phyloP scores from a whole-genome alignment of 2,797 vertebrate genomes.

The Selene dorsalis region DNA sequence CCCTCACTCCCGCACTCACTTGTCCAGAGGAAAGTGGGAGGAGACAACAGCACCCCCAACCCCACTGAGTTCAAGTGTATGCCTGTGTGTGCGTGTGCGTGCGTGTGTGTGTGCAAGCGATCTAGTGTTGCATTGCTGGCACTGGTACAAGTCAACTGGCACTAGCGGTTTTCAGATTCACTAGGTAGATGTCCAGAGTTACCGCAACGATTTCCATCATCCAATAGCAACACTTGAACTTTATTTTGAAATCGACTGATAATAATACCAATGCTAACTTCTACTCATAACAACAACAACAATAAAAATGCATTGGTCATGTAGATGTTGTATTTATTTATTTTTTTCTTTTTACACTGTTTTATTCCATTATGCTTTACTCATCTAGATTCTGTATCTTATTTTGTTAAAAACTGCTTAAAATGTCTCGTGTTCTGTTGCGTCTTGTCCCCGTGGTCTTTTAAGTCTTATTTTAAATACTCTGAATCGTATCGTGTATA shows the following conservation, averaged over 20 bases:
- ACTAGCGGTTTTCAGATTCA: background rate
- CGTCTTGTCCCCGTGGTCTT: background rate
- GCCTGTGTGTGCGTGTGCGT: too few species aligned
- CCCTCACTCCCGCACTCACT: background rate
- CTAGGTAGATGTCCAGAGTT: background rate
- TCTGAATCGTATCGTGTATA: too few species aligned
- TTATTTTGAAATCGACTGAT: background rate
- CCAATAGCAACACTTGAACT: background rate
- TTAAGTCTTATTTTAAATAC: background rate
- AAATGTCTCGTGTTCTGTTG: background rate
- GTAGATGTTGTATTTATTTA: too few species aligned
- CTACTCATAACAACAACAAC: too few species aligned
- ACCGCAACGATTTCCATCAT: background rate
- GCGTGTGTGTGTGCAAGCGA: too few species aligned
- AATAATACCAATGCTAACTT: too few species aligned
- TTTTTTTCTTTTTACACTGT: background rate
- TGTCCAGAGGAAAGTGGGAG: constrained; percentile 29
- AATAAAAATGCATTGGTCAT: too few species aligned
- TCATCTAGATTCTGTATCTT: background rate
- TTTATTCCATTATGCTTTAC: too few species aligned
- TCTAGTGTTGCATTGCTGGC: background rate
- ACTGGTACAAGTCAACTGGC: background rate
- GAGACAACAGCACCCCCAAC: background rate
- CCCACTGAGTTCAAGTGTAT: too few species aligned
- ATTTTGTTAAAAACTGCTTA: background rate